These are phyloP conservation scores for Bombus huntii DNA, from an alignment of 1,140 invertebrate species.

Conservation along the genomic window DNA sequence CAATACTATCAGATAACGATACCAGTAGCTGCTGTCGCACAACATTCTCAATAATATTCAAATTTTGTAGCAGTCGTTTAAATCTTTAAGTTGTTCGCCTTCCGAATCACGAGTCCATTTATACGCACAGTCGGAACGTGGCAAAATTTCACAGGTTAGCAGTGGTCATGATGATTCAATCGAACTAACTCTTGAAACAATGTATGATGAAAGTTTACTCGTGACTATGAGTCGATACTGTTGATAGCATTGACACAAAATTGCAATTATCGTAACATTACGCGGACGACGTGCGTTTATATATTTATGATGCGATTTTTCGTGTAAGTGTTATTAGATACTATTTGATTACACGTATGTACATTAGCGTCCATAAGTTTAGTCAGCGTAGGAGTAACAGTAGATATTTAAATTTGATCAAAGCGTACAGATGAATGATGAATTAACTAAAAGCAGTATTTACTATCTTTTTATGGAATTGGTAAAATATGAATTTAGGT, in stretches of 20 bases:
- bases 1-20: not conserved
- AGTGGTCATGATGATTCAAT: not conserved
- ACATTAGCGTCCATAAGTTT: no score
- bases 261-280: conserved; percentile 17
- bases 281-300: not conserved
- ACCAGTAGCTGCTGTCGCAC: not conserved
- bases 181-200: not conserved
- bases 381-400: no score
- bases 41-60: not conserved
- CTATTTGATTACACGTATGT: no score
- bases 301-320: not conserved
- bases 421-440: no score
- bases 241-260: conserved; percentile 13
- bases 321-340: not conserved
- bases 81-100: not conserved
- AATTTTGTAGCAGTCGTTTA: not conserved
- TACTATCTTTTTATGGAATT: no score
- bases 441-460: no score
- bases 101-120: not conserved
- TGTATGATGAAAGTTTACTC: conserved; percentile 19
- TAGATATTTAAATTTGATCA: not conserved
- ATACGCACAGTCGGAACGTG: no score
- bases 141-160: conserved; percentile 5
- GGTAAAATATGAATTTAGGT: no score
- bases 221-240: conserved; percentile 1